Conservation (phyloP, 2,797 vertebrate species). For the Eulemur rubriventer region DNA sequence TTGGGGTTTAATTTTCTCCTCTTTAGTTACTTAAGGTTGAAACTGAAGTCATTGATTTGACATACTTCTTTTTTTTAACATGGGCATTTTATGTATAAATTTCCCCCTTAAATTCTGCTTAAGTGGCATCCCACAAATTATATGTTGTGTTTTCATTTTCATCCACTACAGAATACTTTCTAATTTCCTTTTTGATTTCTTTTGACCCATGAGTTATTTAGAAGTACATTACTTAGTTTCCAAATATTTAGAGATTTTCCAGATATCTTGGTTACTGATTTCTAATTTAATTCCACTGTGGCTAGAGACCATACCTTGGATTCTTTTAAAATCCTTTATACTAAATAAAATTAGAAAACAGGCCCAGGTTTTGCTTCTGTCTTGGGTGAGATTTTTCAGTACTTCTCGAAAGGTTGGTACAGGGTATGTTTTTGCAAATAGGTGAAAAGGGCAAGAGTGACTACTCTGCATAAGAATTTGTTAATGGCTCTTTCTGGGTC, state of each 20-base stretch:
- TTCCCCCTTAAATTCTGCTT: background rate
- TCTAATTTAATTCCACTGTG: conserved; percentile 5
- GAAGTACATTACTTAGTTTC: background rate
- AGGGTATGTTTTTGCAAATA: background rate
- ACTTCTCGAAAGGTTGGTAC: background rate
- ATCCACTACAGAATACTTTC: background rate
- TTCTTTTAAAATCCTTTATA: background rate
- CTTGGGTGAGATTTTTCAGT: background rate
- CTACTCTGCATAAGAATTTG: background rate
- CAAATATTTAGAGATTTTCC: background rate
- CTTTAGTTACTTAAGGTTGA: background rate
- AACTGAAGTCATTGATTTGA: background rate
- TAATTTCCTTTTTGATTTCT: conserved; percentile 11
- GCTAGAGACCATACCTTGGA: background rate
- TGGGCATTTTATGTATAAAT: background rate
- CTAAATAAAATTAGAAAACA: background rate
- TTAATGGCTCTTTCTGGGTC: background rate
- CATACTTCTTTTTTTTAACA: background rate
- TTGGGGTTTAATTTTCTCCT: background rate
- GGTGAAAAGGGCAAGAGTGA: background rate
- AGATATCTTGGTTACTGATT: background rate
- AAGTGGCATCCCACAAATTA: background rate
- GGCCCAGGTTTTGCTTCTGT: background rate
- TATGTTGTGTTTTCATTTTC: conserved; percentile 24
- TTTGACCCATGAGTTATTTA: background rate